A percentile compares a stretch with the other conserved stretches of the same genome.
Evolutionary conservation across 64 coral and sea anemone species (phyloP).

Genomic region (Montipora foliosa): DNA sequence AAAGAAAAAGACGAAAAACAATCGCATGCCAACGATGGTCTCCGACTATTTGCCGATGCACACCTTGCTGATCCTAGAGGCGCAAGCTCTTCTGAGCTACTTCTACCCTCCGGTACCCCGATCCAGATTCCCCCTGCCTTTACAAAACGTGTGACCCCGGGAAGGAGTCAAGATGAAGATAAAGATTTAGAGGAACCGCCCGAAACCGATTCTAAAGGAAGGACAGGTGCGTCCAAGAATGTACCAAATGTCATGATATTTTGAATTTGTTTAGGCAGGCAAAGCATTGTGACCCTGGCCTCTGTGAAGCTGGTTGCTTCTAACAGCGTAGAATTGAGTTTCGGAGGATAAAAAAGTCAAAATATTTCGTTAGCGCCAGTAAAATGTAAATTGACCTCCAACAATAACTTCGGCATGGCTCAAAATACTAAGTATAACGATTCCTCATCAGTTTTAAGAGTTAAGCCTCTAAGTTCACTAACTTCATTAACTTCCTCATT

Average conservation of each 20-base stretch:
- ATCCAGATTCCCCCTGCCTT: constrained; percentile 24
- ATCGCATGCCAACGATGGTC: not conserved
- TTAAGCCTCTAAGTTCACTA: not conserved
- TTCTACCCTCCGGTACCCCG: not conserved
- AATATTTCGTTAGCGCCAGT: too few species aligned
- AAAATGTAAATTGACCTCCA: too few species aligned
- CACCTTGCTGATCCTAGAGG: not conserved
- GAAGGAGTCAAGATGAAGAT: constrained; percentile 14
- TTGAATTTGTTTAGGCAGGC: not conserved
- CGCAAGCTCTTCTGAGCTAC: constrained; percentile 31
- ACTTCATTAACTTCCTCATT: not conserved
- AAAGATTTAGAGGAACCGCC: not conserved
- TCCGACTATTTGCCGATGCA: not conserved
- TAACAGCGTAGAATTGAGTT: too few species aligned
- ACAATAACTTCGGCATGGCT: too few species aligned
- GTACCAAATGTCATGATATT: not conserved
- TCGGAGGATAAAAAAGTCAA: too few species aligned
- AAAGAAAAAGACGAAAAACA: constrained; percentile 49
- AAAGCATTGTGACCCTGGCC: too few species aligned
- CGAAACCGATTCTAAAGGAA: constrained; percentile 8
- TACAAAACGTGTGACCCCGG: not conserved
- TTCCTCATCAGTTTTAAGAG: too few species aligned
- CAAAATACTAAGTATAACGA: too few species aligned
- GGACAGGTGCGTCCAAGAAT: not conserved
- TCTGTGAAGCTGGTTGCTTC: too few species aligned